These are phyloP conservation scores for Tryphoninae sp. DNA, from an alignment of 2,888 invertebrate species.

Conservation along the genomic window DNA sequence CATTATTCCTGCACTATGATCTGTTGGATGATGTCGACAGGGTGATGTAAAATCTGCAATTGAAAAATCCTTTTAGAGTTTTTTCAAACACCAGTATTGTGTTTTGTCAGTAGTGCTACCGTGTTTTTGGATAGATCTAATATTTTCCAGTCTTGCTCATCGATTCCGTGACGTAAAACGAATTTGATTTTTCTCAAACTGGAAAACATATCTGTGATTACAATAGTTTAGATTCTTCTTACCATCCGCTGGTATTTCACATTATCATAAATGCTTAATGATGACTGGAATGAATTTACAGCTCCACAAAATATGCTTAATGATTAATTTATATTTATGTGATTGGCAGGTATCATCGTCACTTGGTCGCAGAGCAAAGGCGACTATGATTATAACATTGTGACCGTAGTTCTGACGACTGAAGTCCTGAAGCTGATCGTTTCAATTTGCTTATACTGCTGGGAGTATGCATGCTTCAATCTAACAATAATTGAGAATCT, in stretches of 20 bases:
- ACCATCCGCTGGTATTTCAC: neutral
- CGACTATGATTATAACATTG: slow-evolving; percentile 94
- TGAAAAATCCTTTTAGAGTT: neutral
- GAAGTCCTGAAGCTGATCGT: slow-evolving; percentile 92
- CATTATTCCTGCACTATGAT: neutral
- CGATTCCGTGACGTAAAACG: neutral
- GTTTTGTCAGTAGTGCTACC: neutral
- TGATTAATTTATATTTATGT: slow-evolving; percentile 2
- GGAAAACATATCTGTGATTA: neutral
- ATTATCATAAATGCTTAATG: too few species aligned
- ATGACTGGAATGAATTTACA: neutral
- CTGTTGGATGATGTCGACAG: neutral
- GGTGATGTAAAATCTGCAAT: neutral
- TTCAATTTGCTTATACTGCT: slow-evolving; percentile 88
- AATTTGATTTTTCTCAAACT: neutral
- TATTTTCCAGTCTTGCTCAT: neutral
- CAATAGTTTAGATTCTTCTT: neutral
- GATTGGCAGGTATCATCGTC: slow-evolving; percentile 90
- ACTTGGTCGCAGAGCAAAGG: slow-evolving; percentile 93
- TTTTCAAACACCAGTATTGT: neutral
- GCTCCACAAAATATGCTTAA: neutral
- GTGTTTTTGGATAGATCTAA: neutral
- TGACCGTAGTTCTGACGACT: slow-evolving; percentile 93
- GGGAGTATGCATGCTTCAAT: slow-evolving; percentile 83
- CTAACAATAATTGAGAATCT: slow-evolving; percentile 25